Conservation (phyloP, 1,140 invertebrate species). For the Yoshiicerus persimilis region DNA sequence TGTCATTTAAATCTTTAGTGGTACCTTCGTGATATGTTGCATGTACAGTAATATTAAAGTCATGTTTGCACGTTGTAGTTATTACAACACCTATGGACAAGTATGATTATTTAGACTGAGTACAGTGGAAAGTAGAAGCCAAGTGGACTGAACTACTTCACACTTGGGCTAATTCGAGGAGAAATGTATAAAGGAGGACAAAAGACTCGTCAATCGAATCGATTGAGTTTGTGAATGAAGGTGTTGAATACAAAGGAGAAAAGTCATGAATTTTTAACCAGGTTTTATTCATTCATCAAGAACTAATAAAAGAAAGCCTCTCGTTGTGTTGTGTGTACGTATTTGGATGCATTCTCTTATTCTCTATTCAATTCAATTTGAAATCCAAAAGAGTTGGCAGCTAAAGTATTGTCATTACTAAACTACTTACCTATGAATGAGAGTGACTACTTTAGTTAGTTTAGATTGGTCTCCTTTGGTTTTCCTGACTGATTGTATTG, state of each 20-base stretch:
- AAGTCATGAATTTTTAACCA: constrained; percentile 40
- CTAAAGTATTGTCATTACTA: not conserved
- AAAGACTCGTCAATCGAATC: constrained; percentile 30
- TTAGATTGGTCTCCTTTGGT: no score
- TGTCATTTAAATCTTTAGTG: no score
- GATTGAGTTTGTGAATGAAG: constrained; percentile 25
- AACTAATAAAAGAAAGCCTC: constrained; percentile 30
- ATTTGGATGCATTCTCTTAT: not conserved
- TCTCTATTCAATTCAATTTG: not conserved
- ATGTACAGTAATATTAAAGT: no score
- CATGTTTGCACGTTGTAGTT: no score
- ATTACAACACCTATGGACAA: no score
- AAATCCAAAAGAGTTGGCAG: not conserved
- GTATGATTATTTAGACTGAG: no score
- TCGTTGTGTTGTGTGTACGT: not conserved
- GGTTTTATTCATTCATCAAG: constrained; percentile 34
- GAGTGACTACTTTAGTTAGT: not conserved
- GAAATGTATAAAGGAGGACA: not conserved
- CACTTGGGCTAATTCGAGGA: constrained; percentile 37
- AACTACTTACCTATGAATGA: not conserved
- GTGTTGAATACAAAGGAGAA: constrained; percentile 19
- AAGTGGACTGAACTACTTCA: not conserved
- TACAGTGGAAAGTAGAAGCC: no score
- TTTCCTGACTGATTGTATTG: not conserved
- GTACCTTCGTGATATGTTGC: no score